Percentiles rank a stretch among this genome's conserved stretches.
Conservation (phyloP, 2,888 invertebrate species). For the Limulus polyphemus region DNA sequence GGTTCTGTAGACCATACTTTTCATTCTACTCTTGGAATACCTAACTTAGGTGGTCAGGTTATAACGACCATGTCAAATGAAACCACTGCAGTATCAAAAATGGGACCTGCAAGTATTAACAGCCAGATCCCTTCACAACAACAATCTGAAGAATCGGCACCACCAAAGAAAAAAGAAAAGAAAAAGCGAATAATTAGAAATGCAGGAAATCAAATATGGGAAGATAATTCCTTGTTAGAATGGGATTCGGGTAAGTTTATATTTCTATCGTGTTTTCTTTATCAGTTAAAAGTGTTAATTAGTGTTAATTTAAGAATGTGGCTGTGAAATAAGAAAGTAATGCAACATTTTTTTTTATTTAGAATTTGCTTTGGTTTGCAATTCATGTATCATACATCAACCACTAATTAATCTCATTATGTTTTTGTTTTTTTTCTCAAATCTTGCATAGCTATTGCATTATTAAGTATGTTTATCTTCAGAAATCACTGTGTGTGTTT, state of each 20-base stretch:
- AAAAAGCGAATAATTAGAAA: slow-evolving; percentile 68
- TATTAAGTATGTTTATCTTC: too few species aligned
- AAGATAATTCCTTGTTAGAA: slow-evolving; percentile 80
- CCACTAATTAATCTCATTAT: too few species aligned
- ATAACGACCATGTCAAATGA: too few species aligned
- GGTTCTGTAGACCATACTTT: slow-evolving; percentile 5
- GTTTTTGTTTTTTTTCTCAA: too few species aligned
- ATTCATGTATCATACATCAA: too few species aligned
- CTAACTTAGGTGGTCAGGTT: too few species aligned
- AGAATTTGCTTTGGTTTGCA: not conserved
- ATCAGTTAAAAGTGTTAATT: not conserved
- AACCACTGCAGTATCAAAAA: too few species aligned
- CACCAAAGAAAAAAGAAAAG: slow-evolving; percentile 30
- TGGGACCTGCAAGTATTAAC: too few species aligned
- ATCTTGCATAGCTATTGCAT: too few species aligned
- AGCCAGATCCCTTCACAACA: too few species aligned
- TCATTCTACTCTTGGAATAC: not conserved
- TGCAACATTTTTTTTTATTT: not conserved
- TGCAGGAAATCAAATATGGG: slow-evolving; percentile 93
- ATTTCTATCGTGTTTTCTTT: not conserved
- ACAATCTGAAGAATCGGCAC: too few species aligned
- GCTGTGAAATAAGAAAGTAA: not conserved
- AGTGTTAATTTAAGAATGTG: not conserved
- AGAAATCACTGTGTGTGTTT: too few species aligned
- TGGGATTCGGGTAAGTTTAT: slow-evolving; percentile 67